Percentiles rank a stretch among this genome's conserved stretches.
Conservation (phyloP, 2,113 vertebrate genomes). For the Centrocercus urophasianus region DNA sequence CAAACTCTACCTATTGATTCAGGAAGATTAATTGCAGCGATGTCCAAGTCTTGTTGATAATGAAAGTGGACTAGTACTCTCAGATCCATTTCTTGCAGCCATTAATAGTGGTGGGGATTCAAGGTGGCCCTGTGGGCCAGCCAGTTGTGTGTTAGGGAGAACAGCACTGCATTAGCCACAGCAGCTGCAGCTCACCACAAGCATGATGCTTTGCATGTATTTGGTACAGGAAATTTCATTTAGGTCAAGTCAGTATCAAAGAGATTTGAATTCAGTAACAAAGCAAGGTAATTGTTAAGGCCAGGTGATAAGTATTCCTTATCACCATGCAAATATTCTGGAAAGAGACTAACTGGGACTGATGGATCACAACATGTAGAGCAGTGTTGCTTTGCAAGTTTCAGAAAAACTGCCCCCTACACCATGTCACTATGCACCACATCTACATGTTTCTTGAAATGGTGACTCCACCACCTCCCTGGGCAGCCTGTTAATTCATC, state of each 20-base stretch:
- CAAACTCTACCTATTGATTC: neutral
- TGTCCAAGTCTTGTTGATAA: neutral
- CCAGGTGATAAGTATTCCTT: neutral
- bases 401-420: neutral
- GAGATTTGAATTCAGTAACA: neutral
- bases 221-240: neutral
- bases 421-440: too few species aligned
- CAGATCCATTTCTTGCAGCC: neutral
- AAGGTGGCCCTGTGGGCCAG: rapidly evolving
- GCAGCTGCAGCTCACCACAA: neutral
- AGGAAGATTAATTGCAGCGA: conserved; percentile 14
- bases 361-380: neutral
- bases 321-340: neutral
- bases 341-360: neutral
- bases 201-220: neutral
- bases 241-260: neutral
- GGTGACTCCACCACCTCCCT: too few species aligned
- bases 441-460: too few species aligned
- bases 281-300: neutral
- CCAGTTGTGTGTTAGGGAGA: neutral
- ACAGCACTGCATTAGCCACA: neutral
- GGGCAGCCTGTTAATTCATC: too few species aligned
- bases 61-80: neutral
- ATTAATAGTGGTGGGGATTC: rapidly evolving
- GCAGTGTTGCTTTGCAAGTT: neutral